phyloP scores from a whole-genome alignment of 2,888 invertebrate species.

The Spialia ferax region DNA sequence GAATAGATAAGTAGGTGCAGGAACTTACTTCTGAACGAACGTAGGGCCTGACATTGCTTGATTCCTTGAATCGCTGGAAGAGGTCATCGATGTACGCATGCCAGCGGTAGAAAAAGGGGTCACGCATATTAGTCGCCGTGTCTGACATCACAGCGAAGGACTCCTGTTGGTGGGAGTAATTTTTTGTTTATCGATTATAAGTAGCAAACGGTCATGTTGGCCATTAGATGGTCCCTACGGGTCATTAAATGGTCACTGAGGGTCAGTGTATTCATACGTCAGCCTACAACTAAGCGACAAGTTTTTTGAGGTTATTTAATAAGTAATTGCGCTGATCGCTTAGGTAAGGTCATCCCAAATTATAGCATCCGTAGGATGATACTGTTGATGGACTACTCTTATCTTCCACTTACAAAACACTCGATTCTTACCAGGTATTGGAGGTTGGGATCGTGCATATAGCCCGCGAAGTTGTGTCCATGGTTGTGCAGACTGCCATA shows the following conservation, averaged over 20 bases:
- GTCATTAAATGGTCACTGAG: no score
- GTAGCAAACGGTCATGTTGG: no score
- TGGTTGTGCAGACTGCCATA: slow-evolving; percentile 92
- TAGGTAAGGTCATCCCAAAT: no score
- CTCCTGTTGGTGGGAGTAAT: slow-evolving; percentile 84
- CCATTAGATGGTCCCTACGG: no score
- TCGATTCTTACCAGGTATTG: slow-evolving; percentile 87
- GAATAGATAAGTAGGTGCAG: not conserved
- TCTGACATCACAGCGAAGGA: slow-evolving; percentile 93
- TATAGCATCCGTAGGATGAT: no score
- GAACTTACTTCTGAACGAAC: slow-evolving; percentile 67
- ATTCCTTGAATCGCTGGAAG: slow-evolving; percentile 90
- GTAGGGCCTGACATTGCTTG: slow-evolving; percentile 68
- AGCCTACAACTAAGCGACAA: no score
- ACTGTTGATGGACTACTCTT: not conserved
- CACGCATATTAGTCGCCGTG: slow-evolving; percentile 94
- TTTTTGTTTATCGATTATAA: no score
- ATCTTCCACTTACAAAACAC: not conserved
- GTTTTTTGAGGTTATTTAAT: no score
- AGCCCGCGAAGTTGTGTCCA: slow-evolving; percentile 91
- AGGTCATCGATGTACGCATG: slow-evolving; percentile 92
- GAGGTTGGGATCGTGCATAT: slow-evolving; percentile 91
- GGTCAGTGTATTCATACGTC: no score
- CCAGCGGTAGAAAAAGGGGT: slow-evolving; percentile 95
- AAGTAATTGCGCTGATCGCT: no score